phyloP scores from a whole-genome alignment of 2,888 invertebrate species.

The Parnassius smintheus region DNA sequence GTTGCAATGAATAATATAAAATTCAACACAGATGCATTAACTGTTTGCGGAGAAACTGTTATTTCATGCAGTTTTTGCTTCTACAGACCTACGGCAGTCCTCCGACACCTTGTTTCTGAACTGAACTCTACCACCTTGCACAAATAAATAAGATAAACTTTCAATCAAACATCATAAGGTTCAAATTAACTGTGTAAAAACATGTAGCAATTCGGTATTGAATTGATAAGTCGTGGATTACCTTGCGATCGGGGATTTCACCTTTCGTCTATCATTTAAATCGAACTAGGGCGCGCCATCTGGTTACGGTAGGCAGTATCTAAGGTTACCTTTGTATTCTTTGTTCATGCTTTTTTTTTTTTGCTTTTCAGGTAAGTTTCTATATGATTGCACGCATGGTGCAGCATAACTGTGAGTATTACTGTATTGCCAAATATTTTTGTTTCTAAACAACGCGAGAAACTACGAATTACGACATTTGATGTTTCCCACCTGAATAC shows the following conservation, averaged over 20 bases:
- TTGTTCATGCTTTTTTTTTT: constrained; percentile 34
- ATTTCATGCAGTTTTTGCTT: constrained; percentile 11
- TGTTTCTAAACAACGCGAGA: not conserved
- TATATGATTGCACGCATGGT: not conserved
- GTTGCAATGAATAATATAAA: not conserved
- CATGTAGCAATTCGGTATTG: too few relatives aligned
- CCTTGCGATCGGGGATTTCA: constrained; percentile 25
- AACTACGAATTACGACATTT: too few relatives aligned
- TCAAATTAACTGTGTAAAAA: not conserved
- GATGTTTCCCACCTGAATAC: too few relatives aligned
- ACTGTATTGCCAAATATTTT: constrained; percentile 3
- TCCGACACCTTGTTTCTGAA: constrained; percentile 17
- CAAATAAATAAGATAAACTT: not conserved
- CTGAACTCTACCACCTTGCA: constrained; percentile 12
- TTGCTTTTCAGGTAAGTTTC: constrained; percentile 35
- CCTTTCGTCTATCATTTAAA: constrained; percentile 28
- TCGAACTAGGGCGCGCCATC: constrained; percentile 26
- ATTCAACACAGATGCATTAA: constrained; percentile 15
- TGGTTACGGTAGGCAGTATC: constrained; percentile 21
- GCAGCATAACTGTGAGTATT: constrained; percentile 10
- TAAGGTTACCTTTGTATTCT: constrained; percentile 27
- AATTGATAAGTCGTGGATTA: constrained; percentile 16
- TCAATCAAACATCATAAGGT: not conserved
- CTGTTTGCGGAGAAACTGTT: constrained; percentile 15
- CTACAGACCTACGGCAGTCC: not conserved